phyloP scores from a whole-genome alignment of 1,140 invertebrate genomes.

The Augochlora pura region DNA sequence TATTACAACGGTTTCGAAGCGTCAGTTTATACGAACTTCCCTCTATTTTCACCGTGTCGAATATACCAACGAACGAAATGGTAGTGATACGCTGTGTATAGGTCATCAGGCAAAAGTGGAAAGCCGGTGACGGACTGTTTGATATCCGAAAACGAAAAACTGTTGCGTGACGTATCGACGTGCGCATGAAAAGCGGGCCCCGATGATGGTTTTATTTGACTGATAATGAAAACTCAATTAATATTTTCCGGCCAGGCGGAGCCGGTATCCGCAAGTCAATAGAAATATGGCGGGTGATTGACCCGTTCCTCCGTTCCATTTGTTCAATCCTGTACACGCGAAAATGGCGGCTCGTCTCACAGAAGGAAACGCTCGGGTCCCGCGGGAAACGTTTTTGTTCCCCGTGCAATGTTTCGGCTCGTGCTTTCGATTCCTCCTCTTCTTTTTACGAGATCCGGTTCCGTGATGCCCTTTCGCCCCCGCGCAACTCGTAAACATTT shows the following conservation, averaged over 20 bases:
- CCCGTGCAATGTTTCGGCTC: background rate
- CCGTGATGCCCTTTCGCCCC: background rate
- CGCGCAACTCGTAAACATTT: slow-evolving; percentile 22
- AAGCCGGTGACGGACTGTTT: too few species aligned
- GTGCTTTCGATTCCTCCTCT: background rate
- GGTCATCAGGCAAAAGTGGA: too few species aligned
- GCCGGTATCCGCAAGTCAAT: background rate
- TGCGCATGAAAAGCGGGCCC: background rate
- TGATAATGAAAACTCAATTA: too few species aligned
- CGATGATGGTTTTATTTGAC: too few species aligned
- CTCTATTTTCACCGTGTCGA: too few species aligned
- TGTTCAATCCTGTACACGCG: background rate
- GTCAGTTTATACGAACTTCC: too few species aligned
- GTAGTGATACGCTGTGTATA: too few species aligned
- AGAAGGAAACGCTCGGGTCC: background rate
- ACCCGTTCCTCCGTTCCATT: background rate
- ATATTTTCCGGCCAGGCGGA: background rate
- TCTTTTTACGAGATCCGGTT: slow-evolving; percentile 5
- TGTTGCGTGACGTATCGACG: background rate
- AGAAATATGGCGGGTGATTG: too few species aligned
- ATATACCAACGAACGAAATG: too few species aligned
- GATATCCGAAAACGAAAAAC: slow-evolving; percentile 1
- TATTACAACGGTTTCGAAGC: too few species aligned
- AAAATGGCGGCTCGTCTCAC: background rate
- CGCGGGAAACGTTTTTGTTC: background rate